Conservation (phyloP, 2,113 vertebrate species). For the Dipodomys spectabilis region DNA sequence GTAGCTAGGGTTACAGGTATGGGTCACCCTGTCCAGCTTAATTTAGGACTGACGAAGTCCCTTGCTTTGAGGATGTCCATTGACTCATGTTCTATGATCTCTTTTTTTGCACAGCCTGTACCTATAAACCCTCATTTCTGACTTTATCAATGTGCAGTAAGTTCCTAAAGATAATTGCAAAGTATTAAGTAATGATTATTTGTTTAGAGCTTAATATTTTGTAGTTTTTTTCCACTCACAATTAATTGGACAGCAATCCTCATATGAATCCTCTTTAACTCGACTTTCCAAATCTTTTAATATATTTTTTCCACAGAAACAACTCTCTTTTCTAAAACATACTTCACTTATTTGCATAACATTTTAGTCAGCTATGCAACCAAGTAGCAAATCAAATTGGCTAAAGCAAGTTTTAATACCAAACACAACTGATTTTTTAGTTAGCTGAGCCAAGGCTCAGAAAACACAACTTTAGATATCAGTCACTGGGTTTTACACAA, state of each 20-base stretch:
- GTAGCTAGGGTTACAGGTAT: too few species aligned
- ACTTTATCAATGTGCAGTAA: neutral
- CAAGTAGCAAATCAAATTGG: slow-evolving; percentile 28
- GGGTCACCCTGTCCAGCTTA: neutral
- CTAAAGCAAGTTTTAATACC: slow-evolving; percentile 13
- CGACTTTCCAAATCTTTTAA: slow-evolving; percentile 34
- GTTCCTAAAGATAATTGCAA: slow-evolving; percentile 37
- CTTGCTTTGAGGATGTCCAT: slow-evolving; percentile 30
- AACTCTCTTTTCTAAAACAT: neutral
- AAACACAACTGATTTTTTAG: neutral
- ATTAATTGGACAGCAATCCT: slow-evolving; percentile 36
- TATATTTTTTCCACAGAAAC: slow-evolving; percentile 6
- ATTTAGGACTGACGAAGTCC: neutral
- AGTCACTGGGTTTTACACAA: slow-evolving; percentile 7
- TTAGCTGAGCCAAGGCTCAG: neutral
- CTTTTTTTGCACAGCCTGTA: neutral
- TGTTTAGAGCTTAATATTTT: neutral
- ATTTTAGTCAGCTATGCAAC: slow-evolving; percentile 18
- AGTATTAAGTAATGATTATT: slow-evolving; percentile 28
- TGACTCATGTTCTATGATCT: neutral
- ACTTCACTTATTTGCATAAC: slow-evolving; percentile 23
- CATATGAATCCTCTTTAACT: slow-evolving; percentile 17
- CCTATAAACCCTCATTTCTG: slow-evolving; percentile 20
- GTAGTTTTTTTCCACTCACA: slow-evolving; percentile 23
- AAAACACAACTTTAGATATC: neutral